These are phyloP conservation scores for Characodon lateralis DNA, from an alignment of 2,797 vertebrate species.

Conservation along the genomic window DNA sequence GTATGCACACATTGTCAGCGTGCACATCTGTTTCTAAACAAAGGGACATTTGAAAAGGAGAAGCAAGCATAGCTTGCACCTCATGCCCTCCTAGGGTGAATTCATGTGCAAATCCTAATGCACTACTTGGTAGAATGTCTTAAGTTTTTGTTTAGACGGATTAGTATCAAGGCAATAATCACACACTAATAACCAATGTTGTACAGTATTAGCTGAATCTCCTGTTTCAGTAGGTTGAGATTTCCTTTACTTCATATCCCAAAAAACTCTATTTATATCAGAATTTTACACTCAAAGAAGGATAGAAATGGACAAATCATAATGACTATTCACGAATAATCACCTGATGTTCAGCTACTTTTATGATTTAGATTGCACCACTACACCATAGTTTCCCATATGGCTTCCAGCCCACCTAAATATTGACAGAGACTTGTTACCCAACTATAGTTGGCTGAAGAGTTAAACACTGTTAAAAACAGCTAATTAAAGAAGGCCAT, in stretches of 20 bases:
- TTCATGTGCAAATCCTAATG: neutral
- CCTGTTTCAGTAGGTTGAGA: neutral
- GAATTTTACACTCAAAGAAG: neutral
- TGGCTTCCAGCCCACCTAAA: neutral
- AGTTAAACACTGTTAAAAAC: neutral
- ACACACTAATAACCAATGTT: neutral
- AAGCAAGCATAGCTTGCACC: neutral
- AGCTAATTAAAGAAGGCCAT: neutral
- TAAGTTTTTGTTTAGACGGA: neutral
- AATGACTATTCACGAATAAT: neutral
- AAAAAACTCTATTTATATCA: neutral
- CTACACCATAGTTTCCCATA: neutral
- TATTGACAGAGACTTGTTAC: neutral
- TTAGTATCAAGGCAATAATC: neutral
- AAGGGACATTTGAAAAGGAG: constrained; percentile 10
- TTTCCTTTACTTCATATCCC: too few relatives aligned
- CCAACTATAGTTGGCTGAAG: neutral
- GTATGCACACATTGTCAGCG: constrained; percentile 33
- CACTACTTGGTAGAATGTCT: neutral
- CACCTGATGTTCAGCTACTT: neutral
- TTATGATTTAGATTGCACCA: neutral
- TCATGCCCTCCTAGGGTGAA: neutral
- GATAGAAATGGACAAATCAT: neutral
- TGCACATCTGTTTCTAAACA: constrained; percentile 28
- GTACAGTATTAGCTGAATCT: neutral